Base-by-base conservation (phyloP, 2,113 vertebrate species). In the Oceanodroma tethys region DNA sequence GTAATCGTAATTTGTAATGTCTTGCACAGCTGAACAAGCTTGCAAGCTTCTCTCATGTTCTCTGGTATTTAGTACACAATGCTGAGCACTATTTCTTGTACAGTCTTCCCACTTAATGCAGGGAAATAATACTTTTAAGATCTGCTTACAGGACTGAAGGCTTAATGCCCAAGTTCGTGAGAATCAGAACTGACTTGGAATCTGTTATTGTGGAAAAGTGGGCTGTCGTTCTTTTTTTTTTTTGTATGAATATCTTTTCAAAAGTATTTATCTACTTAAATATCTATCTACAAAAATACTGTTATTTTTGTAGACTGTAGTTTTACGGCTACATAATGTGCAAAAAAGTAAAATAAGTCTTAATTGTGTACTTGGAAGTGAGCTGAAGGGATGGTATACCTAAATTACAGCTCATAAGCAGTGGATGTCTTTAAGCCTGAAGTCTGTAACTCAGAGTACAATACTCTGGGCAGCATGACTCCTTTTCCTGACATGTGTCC, bases 391-490 rank as follows among this genome's bases (percentile, higher is more conserved):
- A 10, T n/a, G 52, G 10, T 73, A 6, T 29, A 43, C 13, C 40
- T 76, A 23, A 74, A n/a, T 18, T 76, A 21, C 30, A 50, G 2
- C 13, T 81, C 5, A 6, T 5, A 40, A 53, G 10, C 42, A 34
- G n/a, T 5, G 11, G 16, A 20, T 71, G 4, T 53, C 30, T 78
- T 65, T 59, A 65, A 50, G 11, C 0, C 0, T 0, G 20, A 56
- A 80, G 40, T 71, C 62, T 72, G 1, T 79, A 68, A 73, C 73
- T 73, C 16, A 48, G 34, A 36, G 6, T 40, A 53, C 50, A 67
- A 4, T 45, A 71, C 8, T 23, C 21, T 58, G 21, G 48, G 29
- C n/a, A 67, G 7, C 22, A 23, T 19, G 29, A 56, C 27, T 81
- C 2, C 7, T 74, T 67, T 79, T 67, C 8, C 25, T 71, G 16